phyloP scores from a whole-genome alignment of 1,140 invertebrate species.

The Drosophila repletoides region DNA sequence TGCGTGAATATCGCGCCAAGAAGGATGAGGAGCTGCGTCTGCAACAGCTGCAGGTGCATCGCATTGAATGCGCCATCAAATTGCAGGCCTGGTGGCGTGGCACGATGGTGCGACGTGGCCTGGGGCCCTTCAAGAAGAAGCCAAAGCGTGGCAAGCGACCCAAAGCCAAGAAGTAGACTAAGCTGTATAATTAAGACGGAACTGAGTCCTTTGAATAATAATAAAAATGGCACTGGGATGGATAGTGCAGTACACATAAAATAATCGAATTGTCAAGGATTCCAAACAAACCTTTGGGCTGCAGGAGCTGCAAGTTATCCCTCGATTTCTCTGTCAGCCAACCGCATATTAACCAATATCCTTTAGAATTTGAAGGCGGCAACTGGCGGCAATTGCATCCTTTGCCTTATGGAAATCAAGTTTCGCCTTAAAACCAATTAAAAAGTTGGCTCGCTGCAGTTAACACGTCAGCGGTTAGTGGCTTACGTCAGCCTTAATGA shows the following conservation, averaged over 20 bases:
- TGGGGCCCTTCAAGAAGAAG: slow-evolving; percentile 86
- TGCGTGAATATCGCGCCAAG: slow-evolving; percentile 56
- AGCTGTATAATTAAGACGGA: no score
- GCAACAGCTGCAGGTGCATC: slow-evolving; percentile 62
- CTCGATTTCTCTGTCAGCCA: no score
- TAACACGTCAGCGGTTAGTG: slow-evolving; percentile 69
- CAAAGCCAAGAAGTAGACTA: slow-evolving; percentile 60
- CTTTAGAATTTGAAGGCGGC: no score
- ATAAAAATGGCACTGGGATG: no score
- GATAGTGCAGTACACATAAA: no score
- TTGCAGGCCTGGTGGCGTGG: slow-evolving; percentile 88
- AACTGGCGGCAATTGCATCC: no score
- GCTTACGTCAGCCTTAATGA: slow-evolving; percentile 63
- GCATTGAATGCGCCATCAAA: slow-evolving; percentile 62
- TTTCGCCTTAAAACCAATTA: slow-evolving; percentile 75
- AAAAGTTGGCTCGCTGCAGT: slow-evolving; percentile 74
- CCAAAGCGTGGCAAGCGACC: slow-evolving; percentile 83
- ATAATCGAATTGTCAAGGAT: no score
- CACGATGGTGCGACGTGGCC: slow-evolving; percentile 86
- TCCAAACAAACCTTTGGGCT: no score
- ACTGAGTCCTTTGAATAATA: no score
- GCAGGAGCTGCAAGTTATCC: no score
- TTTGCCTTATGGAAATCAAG: slow-evolving; percentile 61
- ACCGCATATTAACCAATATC: no score
- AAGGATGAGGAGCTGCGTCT: slow-evolving; percentile 68